Conservation (phyloP, 2,797 vertebrate species). For the Paguma larvata region DNA sequence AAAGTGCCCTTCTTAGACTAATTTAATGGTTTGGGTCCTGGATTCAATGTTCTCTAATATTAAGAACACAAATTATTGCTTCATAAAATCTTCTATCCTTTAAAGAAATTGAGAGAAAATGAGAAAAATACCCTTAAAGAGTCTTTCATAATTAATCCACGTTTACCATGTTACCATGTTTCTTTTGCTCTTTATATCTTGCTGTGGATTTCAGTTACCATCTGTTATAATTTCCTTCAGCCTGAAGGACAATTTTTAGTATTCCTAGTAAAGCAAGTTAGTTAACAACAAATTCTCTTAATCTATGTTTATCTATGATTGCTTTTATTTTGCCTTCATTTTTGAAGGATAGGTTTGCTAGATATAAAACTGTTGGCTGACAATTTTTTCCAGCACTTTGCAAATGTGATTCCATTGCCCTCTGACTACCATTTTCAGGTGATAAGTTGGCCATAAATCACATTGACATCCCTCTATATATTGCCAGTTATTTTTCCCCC, state of each 20-base stretch:
- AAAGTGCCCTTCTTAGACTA: slow-evolving; percentile 1
- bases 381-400: slow-evolving; percentile 28
- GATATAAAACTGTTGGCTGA: background rate
- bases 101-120: slow-evolving; percentile 35
- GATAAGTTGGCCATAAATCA: background rate
- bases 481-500: background rate
- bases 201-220: background rate
- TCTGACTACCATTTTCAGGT: slow-evolving; percentile 36
- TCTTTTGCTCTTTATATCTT: background rate
- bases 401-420: background rate
- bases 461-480: background rate
- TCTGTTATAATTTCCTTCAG: slow-evolving; percentile 11
- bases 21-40: slow-evolving; percentile 43
- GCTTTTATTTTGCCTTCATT: slow-evolving; percentile 13
- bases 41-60: slow-evolving; percentile 29
- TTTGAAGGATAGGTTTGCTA: slow-evolving; percentile 15
- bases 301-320: background rate
- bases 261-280: background rate
- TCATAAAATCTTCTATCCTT: slow-evolving; percentile 11
- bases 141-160: slow-evolving; percentile 24
- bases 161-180: background rate
- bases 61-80: slow-evolving; percentile 37
- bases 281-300: slow-evolving; percentile 26
- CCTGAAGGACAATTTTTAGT: background rate
- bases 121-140: slow-evolving; percentile 38